Conservation (phyloP, 1,140 invertebrate genomes). For the Papilio polytes region DNA sequence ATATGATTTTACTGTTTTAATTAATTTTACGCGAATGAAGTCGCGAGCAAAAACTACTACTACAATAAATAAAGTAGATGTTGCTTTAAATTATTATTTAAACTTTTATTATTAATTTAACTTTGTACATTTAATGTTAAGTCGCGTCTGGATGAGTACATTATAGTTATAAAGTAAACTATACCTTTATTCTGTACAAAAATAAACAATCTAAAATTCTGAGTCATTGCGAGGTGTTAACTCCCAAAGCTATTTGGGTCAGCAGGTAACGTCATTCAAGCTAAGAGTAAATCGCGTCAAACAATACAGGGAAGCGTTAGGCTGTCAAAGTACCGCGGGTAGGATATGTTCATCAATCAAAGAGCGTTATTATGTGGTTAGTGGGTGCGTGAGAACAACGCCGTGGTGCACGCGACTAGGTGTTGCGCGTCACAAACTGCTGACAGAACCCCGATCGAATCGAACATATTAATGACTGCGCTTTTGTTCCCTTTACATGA, state of each 20-base stretch:
- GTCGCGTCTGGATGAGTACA: not conserved
- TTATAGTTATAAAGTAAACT: not conserved
- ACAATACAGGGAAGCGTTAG: slow-evolving; percentile 32
- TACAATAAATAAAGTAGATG: no score
- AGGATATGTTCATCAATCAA: slow-evolving; percentile 54
- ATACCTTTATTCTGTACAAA: not conserved
- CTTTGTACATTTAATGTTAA: no score
- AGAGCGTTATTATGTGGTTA: slow-evolving; percentile 49
- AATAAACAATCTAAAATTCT: not conserved
- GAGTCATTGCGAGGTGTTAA: not conserved
- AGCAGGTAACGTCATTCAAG: slow-evolving; percentile 30
- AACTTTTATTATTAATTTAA: no score
- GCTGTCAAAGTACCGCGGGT: slow-evolving; percentile 35
- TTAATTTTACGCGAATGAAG: no score
- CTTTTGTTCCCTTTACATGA: not conserved
- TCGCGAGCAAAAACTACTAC: no score
- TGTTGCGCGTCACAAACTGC: slow-evolving; percentile 28
- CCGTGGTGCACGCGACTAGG: slow-evolving; percentile 43
- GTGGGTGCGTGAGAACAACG: slow-evolving; percentile 39
- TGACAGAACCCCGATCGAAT: slow-evolving; percentile 26
- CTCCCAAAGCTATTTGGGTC: slow-evolving; percentile 27
- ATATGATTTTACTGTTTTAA: no score
- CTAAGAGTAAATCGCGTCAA: slow-evolving; percentile 33
- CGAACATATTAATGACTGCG: slow-evolving; percentile 5
- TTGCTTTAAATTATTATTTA: no score